phyloP scores from a whole-genome alignment of 2,797 vertebrate species.

The Ptychobarbus kaznakovi region DNA sequence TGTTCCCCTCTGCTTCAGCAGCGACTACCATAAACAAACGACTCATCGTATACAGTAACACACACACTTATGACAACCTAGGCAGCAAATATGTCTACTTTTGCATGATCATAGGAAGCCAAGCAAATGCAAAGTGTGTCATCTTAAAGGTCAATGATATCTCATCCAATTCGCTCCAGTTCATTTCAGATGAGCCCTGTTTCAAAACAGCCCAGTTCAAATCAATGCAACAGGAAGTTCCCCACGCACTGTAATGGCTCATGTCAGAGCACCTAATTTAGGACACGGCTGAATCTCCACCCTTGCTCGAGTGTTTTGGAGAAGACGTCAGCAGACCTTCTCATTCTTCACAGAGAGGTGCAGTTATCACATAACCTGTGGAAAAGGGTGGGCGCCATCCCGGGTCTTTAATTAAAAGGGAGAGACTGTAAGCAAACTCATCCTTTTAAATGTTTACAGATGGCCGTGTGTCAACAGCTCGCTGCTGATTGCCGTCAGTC shows the following conservation, averaged over 20 bases:
- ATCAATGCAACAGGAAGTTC: constrained; percentile 76
- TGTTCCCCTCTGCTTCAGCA: constrained; percentile 8
- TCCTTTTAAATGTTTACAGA: constrained; percentile 83
- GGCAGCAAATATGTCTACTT: neutral
- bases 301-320: constrained; percentile 77
- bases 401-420: constrained; percentile 87
- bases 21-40: constrained; percentile 30
- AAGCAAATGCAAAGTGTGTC: neutral
- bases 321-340: constrained; percentile 77
- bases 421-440: constrained; percentile 77
- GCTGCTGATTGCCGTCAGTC: constrained; percentile 31
- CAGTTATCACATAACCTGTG: constrained; percentile 88
- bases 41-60: constrained; percentile 14
- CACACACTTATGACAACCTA: constrained; percentile 14
- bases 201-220: constrained; percentile 30
- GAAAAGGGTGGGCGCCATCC: constrained; percentile 86
- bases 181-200: neutral
- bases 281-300: constrained; percentile 62
- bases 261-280: constrained; percentile 58
- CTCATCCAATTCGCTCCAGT: neutral
- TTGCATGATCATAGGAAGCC: neutral
- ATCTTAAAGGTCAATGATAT: constrained; percentile 25
- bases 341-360: constrained; percentile 83
- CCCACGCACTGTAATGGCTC: constrained; percentile 23
- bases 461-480: constrained; percentile 63